These are phyloP conservation scores for Erpobdella octoculata DNA, from an alignment of 2,888 invertebrate species.

Conservation along the genomic window DNA sequence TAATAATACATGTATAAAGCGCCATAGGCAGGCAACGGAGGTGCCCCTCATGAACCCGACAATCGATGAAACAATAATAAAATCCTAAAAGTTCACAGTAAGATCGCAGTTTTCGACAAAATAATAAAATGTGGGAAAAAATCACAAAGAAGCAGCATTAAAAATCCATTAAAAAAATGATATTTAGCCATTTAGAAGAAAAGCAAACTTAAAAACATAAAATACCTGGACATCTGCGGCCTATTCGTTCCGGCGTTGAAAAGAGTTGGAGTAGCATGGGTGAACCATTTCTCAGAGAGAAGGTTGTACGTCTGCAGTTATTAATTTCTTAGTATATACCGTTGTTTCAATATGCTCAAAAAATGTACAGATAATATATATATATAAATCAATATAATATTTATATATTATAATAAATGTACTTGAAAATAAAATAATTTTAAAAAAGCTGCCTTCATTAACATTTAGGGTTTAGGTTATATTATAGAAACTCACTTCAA, in stretches of 20 bases:
- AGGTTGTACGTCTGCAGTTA: constrained; percentile 72
- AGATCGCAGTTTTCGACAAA: no score
- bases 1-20: no score
- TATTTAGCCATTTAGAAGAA: background rate
- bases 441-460: no score
- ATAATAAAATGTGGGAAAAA: background rate
- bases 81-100: no score
- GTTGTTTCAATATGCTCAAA: background rate
- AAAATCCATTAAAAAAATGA: background rate
- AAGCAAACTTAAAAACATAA: background rate
- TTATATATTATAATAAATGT: background rate
- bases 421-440: no score
- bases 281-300: constrained; percentile 87
- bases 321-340: background rate
- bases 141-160: background rate
- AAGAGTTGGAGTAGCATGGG: constrained; percentile 93
- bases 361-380: background rate
- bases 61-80: no score
- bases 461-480: background rate
- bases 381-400: background rate
- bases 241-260: constrained; percentile 85
- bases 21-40: no score
- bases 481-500: constrained; percentile 59
- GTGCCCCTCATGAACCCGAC: no score
- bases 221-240: constrained; percentile 77